Conservation (phyloP, 2,888 invertebrate species). For the Thymelicus sylvestris region DNA sequence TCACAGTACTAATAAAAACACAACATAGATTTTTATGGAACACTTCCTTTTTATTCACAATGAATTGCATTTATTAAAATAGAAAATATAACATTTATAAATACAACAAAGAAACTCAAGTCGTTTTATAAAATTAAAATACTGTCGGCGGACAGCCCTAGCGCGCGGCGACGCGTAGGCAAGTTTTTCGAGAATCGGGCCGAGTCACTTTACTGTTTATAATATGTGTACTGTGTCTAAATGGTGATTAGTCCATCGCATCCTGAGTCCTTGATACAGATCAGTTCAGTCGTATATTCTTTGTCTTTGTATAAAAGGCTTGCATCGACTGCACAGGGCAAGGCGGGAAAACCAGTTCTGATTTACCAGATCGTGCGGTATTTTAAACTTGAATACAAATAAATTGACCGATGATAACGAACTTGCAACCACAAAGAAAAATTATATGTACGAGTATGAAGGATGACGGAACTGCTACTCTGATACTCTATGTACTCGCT, state of each 20-base stretch:
- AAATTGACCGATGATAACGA: constrained; percentile 72
- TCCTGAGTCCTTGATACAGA: constrained; percentile 31
- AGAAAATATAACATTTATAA: too few species aligned
- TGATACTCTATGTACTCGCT: neutral
- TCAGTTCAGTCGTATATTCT: constrained; percentile 47
- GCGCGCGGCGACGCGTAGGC: too few species aligned
- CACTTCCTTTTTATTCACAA: too few species aligned
- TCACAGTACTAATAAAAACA: too few species aligned
- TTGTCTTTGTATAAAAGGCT: constrained; percentile 60
- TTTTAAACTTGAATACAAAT: constrained; percentile 79
- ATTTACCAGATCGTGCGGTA: constrained; percentile 80
- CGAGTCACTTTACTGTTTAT: too few species aligned
- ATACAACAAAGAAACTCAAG: too few species aligned
- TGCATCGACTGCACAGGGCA: constrained; percentile 56
- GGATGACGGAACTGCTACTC: neutral
- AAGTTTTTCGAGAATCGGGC: too few species aligned
- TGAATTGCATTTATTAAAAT: too few species aligned
- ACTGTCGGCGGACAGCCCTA: too few species aligned
- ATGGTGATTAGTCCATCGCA: constrained; percentile 17
- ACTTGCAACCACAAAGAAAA: constrained; percentile 69
- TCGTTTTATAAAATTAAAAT: too few species aligned
- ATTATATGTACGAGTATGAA: neutral
- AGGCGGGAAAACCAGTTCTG: constrained; percentile 75
- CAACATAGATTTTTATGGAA: too few species aligned
- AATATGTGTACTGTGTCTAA: too few species aligned